Conservation (phyloP, 2,113 vertebrate genomes). For the Actenoides lindsayi region DNA sequence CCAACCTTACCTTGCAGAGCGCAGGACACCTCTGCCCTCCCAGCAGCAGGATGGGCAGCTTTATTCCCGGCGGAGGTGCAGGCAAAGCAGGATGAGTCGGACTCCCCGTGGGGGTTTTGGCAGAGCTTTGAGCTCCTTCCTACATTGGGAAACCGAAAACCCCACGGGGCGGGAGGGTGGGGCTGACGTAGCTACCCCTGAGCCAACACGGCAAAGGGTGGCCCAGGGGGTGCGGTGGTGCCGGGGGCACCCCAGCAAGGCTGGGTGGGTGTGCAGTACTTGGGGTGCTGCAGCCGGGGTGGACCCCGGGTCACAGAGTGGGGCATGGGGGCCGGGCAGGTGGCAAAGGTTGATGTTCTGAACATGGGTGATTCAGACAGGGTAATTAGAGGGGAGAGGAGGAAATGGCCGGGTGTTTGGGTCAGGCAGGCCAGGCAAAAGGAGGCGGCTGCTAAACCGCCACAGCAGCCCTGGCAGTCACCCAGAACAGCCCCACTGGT, state of each 20-base stretch:
- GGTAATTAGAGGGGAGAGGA: slow-evolving; percentile 18
- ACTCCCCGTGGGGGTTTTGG: slow-evolving; percentile 38
- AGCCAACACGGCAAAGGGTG: rapidly evolving
- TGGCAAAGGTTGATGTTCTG: neutral
- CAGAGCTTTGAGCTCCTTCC: neutral
- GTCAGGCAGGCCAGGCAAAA: neutral
- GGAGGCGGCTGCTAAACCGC: neutral
- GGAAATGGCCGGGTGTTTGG: neutral
- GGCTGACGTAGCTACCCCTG: neutral
- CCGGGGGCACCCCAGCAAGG: neutral
- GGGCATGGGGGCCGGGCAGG: rapidly evolving
- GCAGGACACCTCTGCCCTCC: neutral
- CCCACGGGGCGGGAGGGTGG: neutral
- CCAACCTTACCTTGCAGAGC: neutral
- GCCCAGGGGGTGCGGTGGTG: rapidly evolving
- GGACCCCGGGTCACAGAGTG: rapidly evolving
- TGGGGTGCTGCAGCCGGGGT: rapidly evolving
- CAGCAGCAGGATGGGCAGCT: neutral
- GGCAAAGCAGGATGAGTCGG: slow-evolving; percentile 62
- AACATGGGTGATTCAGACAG: neutral
- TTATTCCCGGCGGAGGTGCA: slow-evolving; percentile 17
- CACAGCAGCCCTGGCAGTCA: neutral
- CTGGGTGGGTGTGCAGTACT: neutral
- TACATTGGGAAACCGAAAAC: slow-evolving; percentile 54
- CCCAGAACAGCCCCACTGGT: neutral